Evolutionary conservation across 2,888 invertebrate genomes (phyloP), one percentile per base, ranked within the genome.

Genomic region (Dascillus cervinus): DNA sequence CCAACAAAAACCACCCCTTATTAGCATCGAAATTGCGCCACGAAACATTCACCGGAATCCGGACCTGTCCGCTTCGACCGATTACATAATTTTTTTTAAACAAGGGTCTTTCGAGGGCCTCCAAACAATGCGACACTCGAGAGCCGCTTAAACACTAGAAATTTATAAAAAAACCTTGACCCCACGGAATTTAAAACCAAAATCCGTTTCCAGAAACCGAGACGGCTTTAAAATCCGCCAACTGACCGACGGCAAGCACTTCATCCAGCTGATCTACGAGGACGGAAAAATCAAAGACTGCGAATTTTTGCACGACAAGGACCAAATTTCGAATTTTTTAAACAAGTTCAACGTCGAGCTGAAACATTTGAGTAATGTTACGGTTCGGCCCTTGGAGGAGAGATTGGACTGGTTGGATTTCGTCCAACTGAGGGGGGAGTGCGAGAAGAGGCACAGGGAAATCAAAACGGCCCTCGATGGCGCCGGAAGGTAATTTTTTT

Each of bases 241-340:
- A 58, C 63, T 82, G 44, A 73, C 77, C n/a, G 77, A 79, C 53
- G 79, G 79, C 33, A 67, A 68, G 47, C 75, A 76, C 61, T 71
- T 82, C 58, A 71, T 82, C 25, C 81, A 82, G 63, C 61, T 80
- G 17, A 80, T 82, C 45, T 80, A 79, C 67, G 67, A 74, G 29
- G 67, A 70, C 49, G 71, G 73, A 47, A 65, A 60, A 34, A 64
- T 82, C 3, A 69, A 73, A 54, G 81, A 82, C 63, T 82, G 82
- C 60, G 81, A 82, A 57, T 75, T 73, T 55, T 65, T 79, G 31
- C 71, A 76, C 46, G 60, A 61, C 14, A 67, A 64, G 56, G 51
- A 58, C 32, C 64, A 70, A 21, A 70, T 75, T 0, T 64, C 67
- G 55, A 67, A 71, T 49, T 81, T 82, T 62, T 61, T 78, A 33